These are phyloP conservation scores for Megaustenia siamemsis DNA, from an alignment of 2,888 invertebrate species.

Conservation along the genomic window DNA sequence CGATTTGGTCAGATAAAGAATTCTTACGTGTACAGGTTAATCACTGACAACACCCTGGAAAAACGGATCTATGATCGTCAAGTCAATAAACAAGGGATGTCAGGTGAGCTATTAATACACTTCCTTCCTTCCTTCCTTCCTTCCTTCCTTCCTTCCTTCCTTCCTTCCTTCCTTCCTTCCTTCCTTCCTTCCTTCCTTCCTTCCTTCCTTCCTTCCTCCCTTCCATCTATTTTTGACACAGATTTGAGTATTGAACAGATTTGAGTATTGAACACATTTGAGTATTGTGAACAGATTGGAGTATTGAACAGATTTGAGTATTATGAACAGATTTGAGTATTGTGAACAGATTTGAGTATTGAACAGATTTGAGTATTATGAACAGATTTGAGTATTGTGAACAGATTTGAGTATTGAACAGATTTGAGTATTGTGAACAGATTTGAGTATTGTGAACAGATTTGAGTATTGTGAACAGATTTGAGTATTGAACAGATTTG, in stretches of 20 bases:
- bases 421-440: too few relatives aligned
- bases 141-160: constrained; percentile 38
- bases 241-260: not conserved
- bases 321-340: too few relatives aligned
- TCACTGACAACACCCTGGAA: constrained; percentile 97
- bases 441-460: too few relatives aligned
- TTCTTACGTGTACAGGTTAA: constrained; percentile 96
- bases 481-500: too few relatives aligned
- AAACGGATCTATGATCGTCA: constrained; percentile 99
- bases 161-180: not conserved
- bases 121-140: constrained; percentile 13
- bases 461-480: too few relatives aligned
- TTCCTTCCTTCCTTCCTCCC: not conserved
- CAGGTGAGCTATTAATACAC: constrained; percentile 82
- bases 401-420: too few relatives aligned
- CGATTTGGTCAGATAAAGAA: constrained; percentile 95
- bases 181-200: not conserved
- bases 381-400: too few relatives aligned
- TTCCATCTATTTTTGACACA: not conserved
- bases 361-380: too few relatives aligned
- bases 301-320: too few relatives aligned
- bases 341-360: too few relatives aligned
- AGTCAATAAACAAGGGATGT: constrained; percentile 98
- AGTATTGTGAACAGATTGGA: too few relatives aligned
- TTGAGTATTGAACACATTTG: too few relatives aligned